A percentile compares a stretch with the other conserved stretches of the same genome.
Evolutionary conservation across 2,797 vertebrate species (phyloP).

Genomic region (Fistularia commersonii): DNA sequence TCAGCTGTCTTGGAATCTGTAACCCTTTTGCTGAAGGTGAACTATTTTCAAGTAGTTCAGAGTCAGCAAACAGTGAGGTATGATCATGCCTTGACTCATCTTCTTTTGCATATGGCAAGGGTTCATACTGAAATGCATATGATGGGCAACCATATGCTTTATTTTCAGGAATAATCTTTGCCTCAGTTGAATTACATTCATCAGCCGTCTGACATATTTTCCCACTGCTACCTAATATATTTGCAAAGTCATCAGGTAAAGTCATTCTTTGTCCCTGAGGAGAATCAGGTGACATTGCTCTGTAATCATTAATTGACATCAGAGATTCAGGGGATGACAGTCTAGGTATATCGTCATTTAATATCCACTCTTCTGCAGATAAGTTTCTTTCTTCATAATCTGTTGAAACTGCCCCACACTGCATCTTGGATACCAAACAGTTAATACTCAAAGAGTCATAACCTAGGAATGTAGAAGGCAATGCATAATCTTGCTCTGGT

Average conservation of each 20-base stretch:
- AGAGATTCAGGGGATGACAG: slow-evolving; percentile 60
- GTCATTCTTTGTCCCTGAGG: slow-evolving; percentile 9
- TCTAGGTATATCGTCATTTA: slow-evolving; percentile 27
- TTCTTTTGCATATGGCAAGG: background rate
- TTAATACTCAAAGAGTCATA: slow-evolving; percentile 23
- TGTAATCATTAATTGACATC: slow-evolving; percentile 58
- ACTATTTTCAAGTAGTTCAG: slow-evolving; percentile 7
- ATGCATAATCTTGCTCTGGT: slow-evolving; percentile 8
- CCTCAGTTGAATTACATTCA: slow-evolving; percentile 16
- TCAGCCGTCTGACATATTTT: slow-evolving; percentile 24
- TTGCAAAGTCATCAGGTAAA: slow-evolving; percentile 25
- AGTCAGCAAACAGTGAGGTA: slow-evolving; percentile 2
- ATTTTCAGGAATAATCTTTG: slow-evolving; percentile 13
- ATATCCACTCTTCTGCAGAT: slow-evolving; percentile 23
- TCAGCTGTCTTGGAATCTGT: slow-evolving; percentile 9
- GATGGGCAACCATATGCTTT: slow-evolving; percentile 1
- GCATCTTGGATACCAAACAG: slow-evolving; percentile 20
- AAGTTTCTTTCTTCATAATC: slow-evolving; percentile 17
- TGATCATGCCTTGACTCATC: too few species aligned
- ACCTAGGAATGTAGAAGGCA: slow-evolving; percentile 13
- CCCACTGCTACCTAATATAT: slow-evolving; percentile 10
- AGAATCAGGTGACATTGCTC: slow-evolving; percentile 59
- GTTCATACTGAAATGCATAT: slow-evolving; percentile 3
- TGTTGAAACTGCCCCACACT: slow-evolving; percentile 14
- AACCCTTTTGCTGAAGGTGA: slow-evolving; percentile 6